Conservation (phyloP, 2,113 vertebrate species). For the Alouatta palliata region DNA sequence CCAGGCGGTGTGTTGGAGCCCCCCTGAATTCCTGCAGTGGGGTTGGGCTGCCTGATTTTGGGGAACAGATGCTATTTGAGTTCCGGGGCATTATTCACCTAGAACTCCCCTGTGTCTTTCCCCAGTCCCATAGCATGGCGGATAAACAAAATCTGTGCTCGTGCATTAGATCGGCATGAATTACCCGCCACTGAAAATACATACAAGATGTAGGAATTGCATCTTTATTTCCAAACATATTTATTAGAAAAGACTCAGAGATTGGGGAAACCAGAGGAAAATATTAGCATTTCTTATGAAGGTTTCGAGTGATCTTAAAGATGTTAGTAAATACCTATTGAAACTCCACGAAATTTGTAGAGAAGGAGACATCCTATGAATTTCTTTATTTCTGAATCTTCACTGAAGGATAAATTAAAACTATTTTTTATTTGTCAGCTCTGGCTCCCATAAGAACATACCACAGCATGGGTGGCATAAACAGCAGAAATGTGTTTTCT, state of each 20-base stretch:
- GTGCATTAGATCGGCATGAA: conserved; percentile 57
- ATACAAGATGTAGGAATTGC: neutral
- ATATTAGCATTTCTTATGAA: conserved; percentile 40
- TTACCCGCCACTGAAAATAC: conserved; percentile 43
- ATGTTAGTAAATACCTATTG: neutral
- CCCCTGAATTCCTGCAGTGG: neutral
- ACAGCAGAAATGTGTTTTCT: neutral
- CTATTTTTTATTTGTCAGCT: neutral
- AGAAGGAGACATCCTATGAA: neutral
- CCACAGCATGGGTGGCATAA: neutral
- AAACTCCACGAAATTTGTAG: neutral
- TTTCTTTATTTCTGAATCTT: conserved; percentile 14
- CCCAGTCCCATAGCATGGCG: neutral
- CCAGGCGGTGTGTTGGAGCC: neutral
- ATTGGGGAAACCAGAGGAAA: neutral
- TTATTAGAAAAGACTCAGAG: conserved; percentile 21
- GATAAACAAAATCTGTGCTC: conserved; percentile 63
- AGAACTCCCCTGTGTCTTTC: neutral
- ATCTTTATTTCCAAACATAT: conserved; percentile 53
- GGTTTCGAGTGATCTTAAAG: neutral
- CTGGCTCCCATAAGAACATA: neutral
- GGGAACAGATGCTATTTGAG: conserved; percentile 52
- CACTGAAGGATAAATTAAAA: conserved; percentile 14
- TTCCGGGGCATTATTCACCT: conserved; percentile 7
- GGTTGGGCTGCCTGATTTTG: neutral